phyloP scores from a whole-genome alignment of 2,888 invertebrate genomes.

The Nomada goodeniana region DNA sequence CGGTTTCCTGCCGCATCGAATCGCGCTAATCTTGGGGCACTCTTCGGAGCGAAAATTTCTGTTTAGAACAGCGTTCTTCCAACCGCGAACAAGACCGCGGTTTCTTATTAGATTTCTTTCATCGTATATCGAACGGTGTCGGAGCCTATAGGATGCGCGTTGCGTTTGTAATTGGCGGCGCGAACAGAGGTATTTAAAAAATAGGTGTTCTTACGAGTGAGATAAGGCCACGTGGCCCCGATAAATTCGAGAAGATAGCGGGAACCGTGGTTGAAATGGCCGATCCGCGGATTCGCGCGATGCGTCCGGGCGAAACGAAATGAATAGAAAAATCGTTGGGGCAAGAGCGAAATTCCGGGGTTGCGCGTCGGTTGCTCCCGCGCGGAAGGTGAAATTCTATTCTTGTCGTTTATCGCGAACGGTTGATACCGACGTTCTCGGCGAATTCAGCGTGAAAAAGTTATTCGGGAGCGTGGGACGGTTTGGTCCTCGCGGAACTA shows the following conservation, averaged over 20 bases:
- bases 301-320: neutral
- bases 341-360: constrained; percentile 17
- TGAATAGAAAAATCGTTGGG: neutral
- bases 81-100: neutral
- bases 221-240: neutral
- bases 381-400: constrained; percentile 22
- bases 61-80: neutral
- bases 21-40: neutral
- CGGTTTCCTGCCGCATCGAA: neutral
- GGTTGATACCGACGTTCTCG: neutral
- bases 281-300: neutral
- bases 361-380: neutral
- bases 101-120: neutral
- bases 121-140: neutral
- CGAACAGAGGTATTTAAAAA: neutral
- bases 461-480: too few species aligned
- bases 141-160: neutral
- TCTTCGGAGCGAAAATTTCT: neutral
- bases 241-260: neutral
- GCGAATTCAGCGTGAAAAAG: too few species aligned
- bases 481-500: neutral
- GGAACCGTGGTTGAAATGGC: neutral
- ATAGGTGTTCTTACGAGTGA: neutral
- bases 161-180: neutral
- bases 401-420: neutral